Conservation (phyloP, 1,140 invertebrate species). For the Teleopsis dalmanni region DNA sequence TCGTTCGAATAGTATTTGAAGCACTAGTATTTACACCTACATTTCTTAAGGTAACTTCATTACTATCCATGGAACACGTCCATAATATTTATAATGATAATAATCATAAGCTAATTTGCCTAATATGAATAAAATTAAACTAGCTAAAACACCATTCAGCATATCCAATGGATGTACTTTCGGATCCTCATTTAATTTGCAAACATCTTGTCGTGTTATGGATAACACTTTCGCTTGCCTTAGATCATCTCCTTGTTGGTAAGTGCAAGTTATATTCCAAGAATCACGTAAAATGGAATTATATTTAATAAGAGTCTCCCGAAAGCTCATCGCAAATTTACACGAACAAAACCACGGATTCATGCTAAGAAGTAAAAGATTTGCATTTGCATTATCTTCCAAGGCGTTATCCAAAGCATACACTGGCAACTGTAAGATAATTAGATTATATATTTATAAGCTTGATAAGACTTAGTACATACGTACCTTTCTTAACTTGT, state of each 20-base stretch:
- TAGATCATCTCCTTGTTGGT: conserved; percentile 26
- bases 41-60: conserved; percentile 56
- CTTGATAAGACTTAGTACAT: too few relatives aligned
- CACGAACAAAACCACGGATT: conserved; percentile 81
- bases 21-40: too few relatives aligned
- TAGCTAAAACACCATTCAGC: conserved; percentile 59
- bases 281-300: conserved; percentile 57
- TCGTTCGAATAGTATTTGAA: too few relatives aligned
- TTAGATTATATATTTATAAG: background rate
- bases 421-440: conserved; percentile 55
- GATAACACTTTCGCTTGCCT: conserved; percentile 56
- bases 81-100: conserved; percentile 68
- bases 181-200: conserved; percentile 48
- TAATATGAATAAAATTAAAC: conserved; percentile 61
- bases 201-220: conserved; percentile 60
- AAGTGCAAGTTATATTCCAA: conserved; percentile 35
- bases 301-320: conserved; percentile 65
- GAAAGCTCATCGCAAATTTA: conserved; percentile 65
- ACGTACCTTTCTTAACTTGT: conserved; percentile 64
- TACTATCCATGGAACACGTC: conserved; percentile 71
- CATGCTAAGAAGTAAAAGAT: conserved; percentile 57
- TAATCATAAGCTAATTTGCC: conserved; percentile 73
- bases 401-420: conserved; percentile 71
- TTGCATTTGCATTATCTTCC: conserved; percentile 61
- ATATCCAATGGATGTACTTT: conserved; percentile 58